These are phyloP conservation scores for Luscinia luscinia DNA, from an alignment of 2,797 vertebrate species.

Conservation along the genomic window DNA sequence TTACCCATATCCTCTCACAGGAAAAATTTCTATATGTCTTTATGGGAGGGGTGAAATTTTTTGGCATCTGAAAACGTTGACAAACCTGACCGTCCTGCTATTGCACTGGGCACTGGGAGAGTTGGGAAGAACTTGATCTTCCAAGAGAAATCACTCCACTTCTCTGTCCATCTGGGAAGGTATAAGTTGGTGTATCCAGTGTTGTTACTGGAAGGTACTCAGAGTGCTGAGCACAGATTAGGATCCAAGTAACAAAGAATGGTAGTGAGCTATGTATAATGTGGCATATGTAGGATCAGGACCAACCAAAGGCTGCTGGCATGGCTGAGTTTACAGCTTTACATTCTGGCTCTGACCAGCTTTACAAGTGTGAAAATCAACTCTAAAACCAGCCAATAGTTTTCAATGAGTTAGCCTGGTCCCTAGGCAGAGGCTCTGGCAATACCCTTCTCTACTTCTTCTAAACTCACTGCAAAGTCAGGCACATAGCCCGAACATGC, in stretches of 20 bases:
- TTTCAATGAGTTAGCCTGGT: neutral
- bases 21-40: neutral
- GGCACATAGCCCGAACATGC: neutral
- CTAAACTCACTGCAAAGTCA: neutral
- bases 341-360: neutral
- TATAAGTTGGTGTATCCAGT: neutral
- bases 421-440: neutral
- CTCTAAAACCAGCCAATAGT: neutral
- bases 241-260: neutral
- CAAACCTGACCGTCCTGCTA: neutral
- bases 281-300: accelerated
- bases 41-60: neutral
- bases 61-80: neutral
- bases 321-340: neutral
- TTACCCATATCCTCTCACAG: neutral
- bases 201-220: neutral
- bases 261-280: accelerated
- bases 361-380: neutral
- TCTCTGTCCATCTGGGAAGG: neutral
- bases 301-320: neutral
- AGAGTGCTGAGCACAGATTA: neutral
- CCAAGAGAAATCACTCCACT: neutral
- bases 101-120: neutral
- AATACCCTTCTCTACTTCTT: neutral
- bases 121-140: neutral